Evolutionary conservation across 2,888 invertebrate genomes (phyloP).

Genomic region (Marasmarcha lunaedactyla): DNA sequence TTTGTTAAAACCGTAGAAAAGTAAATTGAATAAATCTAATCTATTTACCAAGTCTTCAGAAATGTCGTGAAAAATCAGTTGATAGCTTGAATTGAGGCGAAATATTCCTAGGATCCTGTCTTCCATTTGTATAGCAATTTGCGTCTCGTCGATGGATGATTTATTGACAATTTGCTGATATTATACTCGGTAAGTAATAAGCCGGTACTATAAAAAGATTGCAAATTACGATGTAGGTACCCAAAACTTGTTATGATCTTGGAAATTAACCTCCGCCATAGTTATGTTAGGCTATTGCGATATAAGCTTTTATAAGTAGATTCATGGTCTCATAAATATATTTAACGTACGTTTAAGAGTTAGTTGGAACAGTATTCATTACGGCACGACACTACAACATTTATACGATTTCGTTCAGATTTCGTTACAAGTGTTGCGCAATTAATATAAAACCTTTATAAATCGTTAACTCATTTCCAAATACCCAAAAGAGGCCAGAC

Average conservation of each 20-base stretch:
- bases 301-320: too few relatives aligned
- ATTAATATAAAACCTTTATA: constrained; percentile 14
- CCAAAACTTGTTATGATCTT: neutral
- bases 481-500: constrained; percentile 22
- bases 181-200: neutral
- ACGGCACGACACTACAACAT: too few relatives aligned
- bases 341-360: too few relatives aligned
- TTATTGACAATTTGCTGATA: neutral
- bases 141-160: neutral
- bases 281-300: too few relatives aligned
- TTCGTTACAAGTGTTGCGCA: constrained; percentile 6
- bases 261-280: neutral
- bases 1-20: neutral
- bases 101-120: neutral
- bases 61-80: neutral
- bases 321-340: too few relatives aligned
- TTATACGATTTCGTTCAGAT: too few relatives aligned
- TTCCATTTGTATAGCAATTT: neutral
- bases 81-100: neutral
- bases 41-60: too few relatives aligned
- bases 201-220: neutral
- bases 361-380: too few relatives aligned
- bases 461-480: constrained; percentile 12
- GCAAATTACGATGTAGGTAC: neutral
- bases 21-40: neutral